These are phyloP conservation scores for Orussus abietinus DNA, from an alignment of 1,140 invertebrate genomes.

Conservation along the genomic window DNA sequence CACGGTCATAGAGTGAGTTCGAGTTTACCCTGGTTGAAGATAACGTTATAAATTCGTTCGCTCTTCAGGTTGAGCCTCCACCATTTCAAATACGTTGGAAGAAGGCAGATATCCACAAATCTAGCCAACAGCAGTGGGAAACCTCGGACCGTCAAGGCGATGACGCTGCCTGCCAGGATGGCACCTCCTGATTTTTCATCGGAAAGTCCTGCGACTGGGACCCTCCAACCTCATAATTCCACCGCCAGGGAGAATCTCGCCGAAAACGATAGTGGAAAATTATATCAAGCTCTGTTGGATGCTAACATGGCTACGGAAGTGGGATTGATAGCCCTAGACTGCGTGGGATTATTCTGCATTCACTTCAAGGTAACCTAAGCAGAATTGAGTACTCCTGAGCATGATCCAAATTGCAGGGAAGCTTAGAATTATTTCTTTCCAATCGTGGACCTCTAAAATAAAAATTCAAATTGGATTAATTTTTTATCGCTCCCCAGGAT, in stretches of 20 bases:
- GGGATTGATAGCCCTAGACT: slow-evolving; percentile 81
- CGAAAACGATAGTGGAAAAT: slow-evolving; percentile 58
- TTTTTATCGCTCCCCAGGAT: slow-evolving; percentile 40
- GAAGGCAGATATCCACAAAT: slow-evolving; percentile 64
- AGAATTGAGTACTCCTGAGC: not conserved
- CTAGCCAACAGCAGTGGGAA: slow-evolving; percentile 52
- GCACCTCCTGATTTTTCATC: slow-evolving; percentile 63
- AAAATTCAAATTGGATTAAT: slow-evolving; percentile 1
- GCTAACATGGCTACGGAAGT: slow-evolving; percentile 89
- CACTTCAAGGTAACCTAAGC: slow-evolving; percentile 61
- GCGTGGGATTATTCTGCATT: slow-evolving; percentile 78
- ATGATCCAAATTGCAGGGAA: slow-evolving; percentile 1
- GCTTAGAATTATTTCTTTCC: not conserved
- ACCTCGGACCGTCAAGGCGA: slow-evolving; percentile 58
- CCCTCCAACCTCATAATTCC: slow-evolving; percentile 53
- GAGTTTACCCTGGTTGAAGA: not conserved
- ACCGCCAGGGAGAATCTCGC: slow-evolving; percentile 55
- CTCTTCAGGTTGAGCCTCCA: slow-evolving; percentile 71
- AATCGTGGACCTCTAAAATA: not conserved
- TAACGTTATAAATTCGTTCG: slow-evolving; percentile 13
- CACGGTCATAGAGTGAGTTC: slow-evolving; percentile 72
- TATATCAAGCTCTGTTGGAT: slow-evolving; percentile 70
- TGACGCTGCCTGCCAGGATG: slow-evolving; percentile 76
- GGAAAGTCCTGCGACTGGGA: slow-evolving; percentile 53
- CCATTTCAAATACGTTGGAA: slow-evolving; percentile 85